Percentiles rank a stretch among this genome's conserved stretches.
phyloP scores from a whole-genome alignment of 2,113 vertebrate species.

The Malurus melanocephalus region DNA sequence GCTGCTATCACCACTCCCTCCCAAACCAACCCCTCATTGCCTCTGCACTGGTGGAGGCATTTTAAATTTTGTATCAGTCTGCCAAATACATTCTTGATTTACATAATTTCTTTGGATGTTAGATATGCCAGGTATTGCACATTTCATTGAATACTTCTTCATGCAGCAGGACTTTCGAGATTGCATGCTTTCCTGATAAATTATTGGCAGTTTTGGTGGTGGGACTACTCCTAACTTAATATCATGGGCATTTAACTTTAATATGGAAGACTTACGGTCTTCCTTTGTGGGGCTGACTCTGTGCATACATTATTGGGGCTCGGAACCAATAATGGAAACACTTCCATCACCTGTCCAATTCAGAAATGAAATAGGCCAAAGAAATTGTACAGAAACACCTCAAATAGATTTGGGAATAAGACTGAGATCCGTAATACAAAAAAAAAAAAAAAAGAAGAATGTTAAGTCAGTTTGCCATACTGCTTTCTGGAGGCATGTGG shows the following conservation, averaged over 20 bases:
- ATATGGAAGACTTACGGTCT: not conserved
- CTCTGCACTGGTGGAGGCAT: not conserved
- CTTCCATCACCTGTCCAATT: not conserved
- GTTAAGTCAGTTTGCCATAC: not conserved
- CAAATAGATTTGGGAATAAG: not conserved
- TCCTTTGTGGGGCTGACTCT: not conserved
- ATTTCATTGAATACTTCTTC: not conserved
- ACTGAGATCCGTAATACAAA: not conserved
- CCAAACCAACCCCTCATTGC: not conserved
- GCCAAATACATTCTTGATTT: not conserved
- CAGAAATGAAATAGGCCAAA: not conserved
- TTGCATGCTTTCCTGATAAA: not conserved
- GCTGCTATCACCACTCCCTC: accelerated
- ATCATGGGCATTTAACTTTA: not conserved
- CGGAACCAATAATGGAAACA: not conserved
- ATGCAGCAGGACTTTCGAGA: not conserved
- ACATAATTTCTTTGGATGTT: not conserved
- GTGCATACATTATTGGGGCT: not conserved
- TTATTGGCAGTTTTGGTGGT: not conserved
- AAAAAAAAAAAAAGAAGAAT: not conserved
- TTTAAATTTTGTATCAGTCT: not conserved
- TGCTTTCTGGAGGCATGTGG: not conserved
- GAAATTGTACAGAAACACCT: not conserved
- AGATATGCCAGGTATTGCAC: not conserved
- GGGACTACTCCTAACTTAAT: not conserved